Evolutionary conservation across 2,113 vertebrate genomes (phyloP).

Genomic region (Monarcha castaneiventris): DNA sequence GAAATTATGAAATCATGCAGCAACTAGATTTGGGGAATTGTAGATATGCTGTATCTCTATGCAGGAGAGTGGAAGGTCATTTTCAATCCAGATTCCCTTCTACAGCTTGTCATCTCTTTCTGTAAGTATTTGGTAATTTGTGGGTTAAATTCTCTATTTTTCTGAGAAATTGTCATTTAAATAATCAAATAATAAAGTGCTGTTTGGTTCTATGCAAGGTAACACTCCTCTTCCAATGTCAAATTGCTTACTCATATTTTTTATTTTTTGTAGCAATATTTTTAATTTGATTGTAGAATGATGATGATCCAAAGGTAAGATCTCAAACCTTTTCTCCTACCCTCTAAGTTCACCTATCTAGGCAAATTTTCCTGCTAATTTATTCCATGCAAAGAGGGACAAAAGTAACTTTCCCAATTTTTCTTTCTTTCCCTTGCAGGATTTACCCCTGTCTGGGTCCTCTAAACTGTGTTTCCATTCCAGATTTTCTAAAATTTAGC

Average conservation of each 20-base stretch:
- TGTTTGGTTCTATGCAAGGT: background rate
- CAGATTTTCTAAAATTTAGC: background rate
- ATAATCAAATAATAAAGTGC: background rate
- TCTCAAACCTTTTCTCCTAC: background rate
- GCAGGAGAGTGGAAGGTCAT: background rate
- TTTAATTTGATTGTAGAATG: background rate
- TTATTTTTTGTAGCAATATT: background rate
- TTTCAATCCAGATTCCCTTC: background rate
- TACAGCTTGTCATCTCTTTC: background rate
- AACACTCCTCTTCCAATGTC: background rate
- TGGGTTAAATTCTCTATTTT: background rate
- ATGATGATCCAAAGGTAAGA: background rate
- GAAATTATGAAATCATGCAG: background rate
- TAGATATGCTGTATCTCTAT: background rate
- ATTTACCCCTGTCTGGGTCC: background rate
- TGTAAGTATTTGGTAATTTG: background rate
- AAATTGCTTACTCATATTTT: constrained; percentile 2
- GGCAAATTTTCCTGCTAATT: background rate
- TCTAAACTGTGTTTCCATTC: background rate
- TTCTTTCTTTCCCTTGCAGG: background rate
- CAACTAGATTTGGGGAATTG: background rate
- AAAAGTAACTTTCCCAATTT: background rate
- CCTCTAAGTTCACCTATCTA: background rate
- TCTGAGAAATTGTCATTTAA: background rate
- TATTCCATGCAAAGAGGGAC: background rate